phyloP scores from a whole-genome alignment of 2,888 invertebrate species.

The Hydrotaea diabolus region DNA sequence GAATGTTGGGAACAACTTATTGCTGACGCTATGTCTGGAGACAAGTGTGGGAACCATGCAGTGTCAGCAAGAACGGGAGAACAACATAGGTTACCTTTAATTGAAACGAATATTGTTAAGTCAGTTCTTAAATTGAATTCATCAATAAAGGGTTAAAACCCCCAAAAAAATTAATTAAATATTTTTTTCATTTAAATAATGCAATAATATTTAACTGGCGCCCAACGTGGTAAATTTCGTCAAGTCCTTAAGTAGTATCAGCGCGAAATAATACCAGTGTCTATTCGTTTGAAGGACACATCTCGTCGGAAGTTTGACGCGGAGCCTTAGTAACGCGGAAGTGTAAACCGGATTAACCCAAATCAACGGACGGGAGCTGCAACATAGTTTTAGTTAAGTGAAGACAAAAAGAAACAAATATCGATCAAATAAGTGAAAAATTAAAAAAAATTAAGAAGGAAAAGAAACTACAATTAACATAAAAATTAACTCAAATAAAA shows the following conservation, averaged over 20 bases:
- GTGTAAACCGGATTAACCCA: neutral
- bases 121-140: neutral
- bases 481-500: neutral
- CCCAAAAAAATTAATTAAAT: neutral
- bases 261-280: slow-evolving; percentile 6
- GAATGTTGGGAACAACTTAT: neutral
- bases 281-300: slow-evolving; percentile 12
- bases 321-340: slow-evolving; percentile 1
- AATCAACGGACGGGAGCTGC: neutral
- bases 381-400: slow-evolving; percentile 2
- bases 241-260: slow-evolving; percentile 10
- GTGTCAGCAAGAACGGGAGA: neutral
- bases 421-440: neutral
- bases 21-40: neutral
- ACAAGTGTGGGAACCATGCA: neutral
- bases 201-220: neutral
- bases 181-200: slow-evolving; percentile 6
- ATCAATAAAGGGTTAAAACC: neutral
- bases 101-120: neutral
- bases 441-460: neutral
- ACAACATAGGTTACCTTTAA: neutral
- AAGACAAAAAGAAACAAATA: neutral
- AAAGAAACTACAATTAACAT: neutral
- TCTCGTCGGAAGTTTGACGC: slow-evolving; percentile 9
- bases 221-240: slow-evolving; percentile 1